These are phyloP conservation scores for Anas acuta DNA, from an alignment of 2,797 vertebrate species.

Conservation along the genomic window DNA sequence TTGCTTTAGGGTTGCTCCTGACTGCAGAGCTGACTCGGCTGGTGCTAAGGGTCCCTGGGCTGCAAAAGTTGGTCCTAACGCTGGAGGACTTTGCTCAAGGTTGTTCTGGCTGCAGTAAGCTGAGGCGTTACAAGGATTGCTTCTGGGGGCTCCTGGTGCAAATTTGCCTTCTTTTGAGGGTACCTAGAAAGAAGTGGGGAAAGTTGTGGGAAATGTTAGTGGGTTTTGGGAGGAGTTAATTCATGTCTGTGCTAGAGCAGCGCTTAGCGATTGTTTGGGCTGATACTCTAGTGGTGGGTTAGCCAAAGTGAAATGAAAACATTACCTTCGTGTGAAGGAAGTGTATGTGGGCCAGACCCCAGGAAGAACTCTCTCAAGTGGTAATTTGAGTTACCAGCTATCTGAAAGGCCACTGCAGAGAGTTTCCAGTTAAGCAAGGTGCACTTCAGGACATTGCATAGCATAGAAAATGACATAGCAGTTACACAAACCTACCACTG, in stretches of 20 bases:
- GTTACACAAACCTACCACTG: not conserved
- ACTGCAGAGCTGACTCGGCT: not conserved
- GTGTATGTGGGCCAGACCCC: fast-evolving
- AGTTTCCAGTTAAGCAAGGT: not conserved
- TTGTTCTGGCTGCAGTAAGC: not conserved
- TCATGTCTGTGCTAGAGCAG: not conserved
- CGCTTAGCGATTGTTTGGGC: not conserved
- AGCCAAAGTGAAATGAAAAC: not conserved
- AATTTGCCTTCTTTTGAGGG: not conserved
- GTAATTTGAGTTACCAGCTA: not conserved
- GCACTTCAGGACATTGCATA: not conserved
- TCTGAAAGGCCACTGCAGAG: not conserved
- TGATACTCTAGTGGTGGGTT: not conserved
- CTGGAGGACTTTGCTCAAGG: not conserved
- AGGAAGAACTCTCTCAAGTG: not conserved
- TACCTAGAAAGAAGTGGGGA: not conserved
- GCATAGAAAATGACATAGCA: not conserved
- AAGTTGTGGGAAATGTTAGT: not conserved
- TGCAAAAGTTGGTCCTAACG: not conserved
- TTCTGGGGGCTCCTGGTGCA: not conserved
- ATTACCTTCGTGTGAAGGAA: not conserved
- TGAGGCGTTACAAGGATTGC: not conserved
- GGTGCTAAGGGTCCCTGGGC: not conserved
- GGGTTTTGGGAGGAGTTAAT: not conserved
- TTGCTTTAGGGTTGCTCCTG: not conserved